Percentiles rank a stretch among this genome's conserved stretches.
phyloP scores from a whole-genome alignment of 2,888 invertebrate species.

The Rhagium mordax region DNA sequence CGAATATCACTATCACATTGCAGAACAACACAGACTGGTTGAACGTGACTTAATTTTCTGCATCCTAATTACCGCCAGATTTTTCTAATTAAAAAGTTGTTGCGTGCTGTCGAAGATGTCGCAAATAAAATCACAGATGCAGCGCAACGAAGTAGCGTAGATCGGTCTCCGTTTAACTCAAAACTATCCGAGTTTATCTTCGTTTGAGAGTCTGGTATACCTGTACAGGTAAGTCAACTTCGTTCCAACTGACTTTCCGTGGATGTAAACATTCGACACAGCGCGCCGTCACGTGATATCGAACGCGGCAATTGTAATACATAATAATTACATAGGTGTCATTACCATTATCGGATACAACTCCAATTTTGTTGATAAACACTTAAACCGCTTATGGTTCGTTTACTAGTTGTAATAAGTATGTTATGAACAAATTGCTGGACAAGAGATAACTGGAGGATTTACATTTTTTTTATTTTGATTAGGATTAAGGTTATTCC shows the following conservation, averaged over 20 bases:
- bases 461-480: no score
- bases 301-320: slow-evolving; percentile 10
- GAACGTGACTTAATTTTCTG: slow-evolving; percentile 14
- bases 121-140: slow-evolving; percentile 25
- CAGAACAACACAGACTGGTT: slow-evolving; percentile 3
- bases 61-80: not conserved
- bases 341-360: not conserved
- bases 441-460: no score
- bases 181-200: slow-evolving; percentile 37
- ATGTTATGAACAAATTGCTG: no score
- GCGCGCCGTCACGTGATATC: slow-evolving; percentile 43
- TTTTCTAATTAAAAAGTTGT: not conserved
- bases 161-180: slow-evolving; percentile 36
- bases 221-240: slow-evolving; percentile 47
- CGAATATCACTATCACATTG: slow-evolving; percentile 25
- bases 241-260: slow-evolving; percentile 38
- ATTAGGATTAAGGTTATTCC: no score
- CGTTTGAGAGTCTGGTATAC: slow-evolving; percentile 40
- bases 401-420: no score
- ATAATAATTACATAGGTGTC: slow-evolving; percentile 6
- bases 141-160: slow-evolving; percentile 30
- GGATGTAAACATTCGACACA: slow-evolving; percentile 44
- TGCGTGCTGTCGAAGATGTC: slow-evolving; percentile 1
- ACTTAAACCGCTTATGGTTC: not conserved
- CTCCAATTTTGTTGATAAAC: slow-evolving; percentile 5